Conservation (phyloP, 2,888 invertebrate genomes). For the Phyllotreta cruciferae region DNA sequence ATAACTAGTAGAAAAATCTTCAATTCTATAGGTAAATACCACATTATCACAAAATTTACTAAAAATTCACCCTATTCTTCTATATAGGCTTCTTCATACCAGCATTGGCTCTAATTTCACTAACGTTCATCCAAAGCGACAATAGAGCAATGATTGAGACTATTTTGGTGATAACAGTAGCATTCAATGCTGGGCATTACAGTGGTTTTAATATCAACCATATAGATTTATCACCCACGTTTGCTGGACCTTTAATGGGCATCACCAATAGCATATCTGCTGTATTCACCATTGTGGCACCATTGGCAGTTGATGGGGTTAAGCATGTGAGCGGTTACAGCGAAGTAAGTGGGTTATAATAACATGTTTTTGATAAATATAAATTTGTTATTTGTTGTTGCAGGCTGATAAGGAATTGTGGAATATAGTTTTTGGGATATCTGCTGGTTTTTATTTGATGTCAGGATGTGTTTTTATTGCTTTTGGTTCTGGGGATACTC, state of each 20-base stretch:
- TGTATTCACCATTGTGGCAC: constrained; percentile 80
- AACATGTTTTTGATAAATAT: neutral
- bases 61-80: neutral
- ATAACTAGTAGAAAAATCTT: constrained; percentile 63
- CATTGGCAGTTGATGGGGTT: constrained; percentile 73
- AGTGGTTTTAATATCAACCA: constrained; percentile 81
- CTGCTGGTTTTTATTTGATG: constrained; percentile 74
- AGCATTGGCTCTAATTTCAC: constrained; percentile 69
- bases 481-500: constrained; percentile 72
- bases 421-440: constrained; percentile 77
- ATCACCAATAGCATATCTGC: constrained; percentile 81
- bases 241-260: constrained; percentile 84
- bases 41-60: neutral
- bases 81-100: constrained; percentile 65
- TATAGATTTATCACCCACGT: constrained; percentile 84
- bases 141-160: constrained; percentile 66
- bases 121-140: constrained; percentile 62
- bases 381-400: constrained; percentile 42
- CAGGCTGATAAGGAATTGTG: constrained; percentile 73
- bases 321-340: constrained; percentile 46
- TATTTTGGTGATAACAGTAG: constrained; percentile 74
- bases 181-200: constrained; percentile 77
- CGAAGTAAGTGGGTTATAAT: constrained; percentile 31
- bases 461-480: constrained; percentile 73
- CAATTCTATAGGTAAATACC: constrained; percentile 67